These are phyloP conservation scores for Hybognathus amarus DNA, from an alignment of 2,797 vertebrate genomes.

Conservation along the genomic window DNA sequence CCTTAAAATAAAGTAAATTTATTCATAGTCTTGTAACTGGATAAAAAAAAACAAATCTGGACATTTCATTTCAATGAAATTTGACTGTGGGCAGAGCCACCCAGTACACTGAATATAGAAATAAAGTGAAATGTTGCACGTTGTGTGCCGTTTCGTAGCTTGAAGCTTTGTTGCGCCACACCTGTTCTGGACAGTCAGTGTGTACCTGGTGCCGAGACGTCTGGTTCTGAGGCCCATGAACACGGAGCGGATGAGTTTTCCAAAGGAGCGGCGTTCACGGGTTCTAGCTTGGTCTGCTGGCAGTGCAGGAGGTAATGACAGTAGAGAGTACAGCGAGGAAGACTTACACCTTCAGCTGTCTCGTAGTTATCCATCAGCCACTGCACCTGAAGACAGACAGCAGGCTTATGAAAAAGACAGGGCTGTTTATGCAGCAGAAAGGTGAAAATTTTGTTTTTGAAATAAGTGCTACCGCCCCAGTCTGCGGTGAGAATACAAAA, in stretches of 20 bases:
- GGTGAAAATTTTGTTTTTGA: neutral
- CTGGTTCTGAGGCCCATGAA: conserved; percentile 92
- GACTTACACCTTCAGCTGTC: conserved; percentile 91
- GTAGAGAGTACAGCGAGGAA: conserved; percentile 92
- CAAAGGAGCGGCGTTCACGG: conserved; percentile 94
- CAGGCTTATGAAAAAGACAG: too few relatives aligned
- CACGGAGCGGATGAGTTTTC: conserved; percentile 93
- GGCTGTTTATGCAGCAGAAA: neutral
- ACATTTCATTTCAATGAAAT: neutral
- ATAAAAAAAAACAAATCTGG: neutral
- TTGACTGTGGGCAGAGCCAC: conserved; percentile 9
- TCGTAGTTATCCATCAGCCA: conserved; percentile 95
- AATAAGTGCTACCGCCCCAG: neutral
- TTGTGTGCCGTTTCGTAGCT: neutral
- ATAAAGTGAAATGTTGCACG: neutral
- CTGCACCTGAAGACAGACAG: conserved; percentile 80
- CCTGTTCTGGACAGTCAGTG: neutral
- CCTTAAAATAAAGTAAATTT: too few relatives aligned
- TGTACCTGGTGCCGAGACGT: conserved; percentile 88
- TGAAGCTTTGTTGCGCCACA: neutral
- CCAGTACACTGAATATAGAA: neutral
- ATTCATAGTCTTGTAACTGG: neutral
- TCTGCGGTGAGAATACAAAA: neutral
- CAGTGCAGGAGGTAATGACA: conserved; percentile 95
- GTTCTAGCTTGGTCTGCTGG: conserved; percentile 92